phyloP scores from a whole-genome alignment of 2,113 vertebrate species.

The Anas platyrhynchos region DNA sequence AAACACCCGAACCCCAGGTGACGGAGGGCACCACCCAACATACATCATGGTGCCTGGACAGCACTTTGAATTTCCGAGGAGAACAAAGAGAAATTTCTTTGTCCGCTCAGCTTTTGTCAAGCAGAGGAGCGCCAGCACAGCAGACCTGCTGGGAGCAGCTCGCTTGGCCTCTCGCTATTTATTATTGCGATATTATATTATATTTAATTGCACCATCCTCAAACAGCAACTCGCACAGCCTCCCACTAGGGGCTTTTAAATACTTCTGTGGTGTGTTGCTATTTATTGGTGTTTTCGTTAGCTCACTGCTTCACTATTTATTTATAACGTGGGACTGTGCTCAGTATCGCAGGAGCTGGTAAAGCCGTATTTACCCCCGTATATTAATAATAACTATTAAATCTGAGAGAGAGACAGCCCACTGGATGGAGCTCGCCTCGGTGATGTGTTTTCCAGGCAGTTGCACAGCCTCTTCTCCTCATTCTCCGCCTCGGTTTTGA shows the following conservation, averaged over 20 bases:
- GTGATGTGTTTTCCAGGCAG: neutral
- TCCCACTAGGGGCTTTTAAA: conserved; percentile 36
- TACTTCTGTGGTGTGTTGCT: neutral
- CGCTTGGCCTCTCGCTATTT: neutral
- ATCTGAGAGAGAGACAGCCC: neutral
- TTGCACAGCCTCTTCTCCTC: neutral
- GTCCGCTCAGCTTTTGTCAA: neutral
- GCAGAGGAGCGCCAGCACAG: neutral
- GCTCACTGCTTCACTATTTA: conserved; percentile 11
- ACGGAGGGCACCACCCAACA: neutral
- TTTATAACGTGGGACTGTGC: conserved; percentile 4
- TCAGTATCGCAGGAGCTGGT: conserved; percentile 18
- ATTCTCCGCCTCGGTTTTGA: neutral
- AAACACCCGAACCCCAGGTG: neutral
- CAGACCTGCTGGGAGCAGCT: neutral
- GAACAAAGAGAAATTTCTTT: neutral
- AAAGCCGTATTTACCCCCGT: conserved; percentile 12
- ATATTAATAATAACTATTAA: conserved; percentile 27
- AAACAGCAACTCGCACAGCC: neutral
- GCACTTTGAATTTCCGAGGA: neutral
- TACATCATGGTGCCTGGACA: neutral
- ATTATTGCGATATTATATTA: neutral
- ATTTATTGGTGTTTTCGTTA: conserved; percentile 28
- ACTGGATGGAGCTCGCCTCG: neutral
- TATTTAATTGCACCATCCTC: conserved; percentile 25